These are phyloP conservation scores for Aphyosemion australe DNA, from an alignment of 2,113 vertebrate species.

Conservation along the genomic window DNA sequence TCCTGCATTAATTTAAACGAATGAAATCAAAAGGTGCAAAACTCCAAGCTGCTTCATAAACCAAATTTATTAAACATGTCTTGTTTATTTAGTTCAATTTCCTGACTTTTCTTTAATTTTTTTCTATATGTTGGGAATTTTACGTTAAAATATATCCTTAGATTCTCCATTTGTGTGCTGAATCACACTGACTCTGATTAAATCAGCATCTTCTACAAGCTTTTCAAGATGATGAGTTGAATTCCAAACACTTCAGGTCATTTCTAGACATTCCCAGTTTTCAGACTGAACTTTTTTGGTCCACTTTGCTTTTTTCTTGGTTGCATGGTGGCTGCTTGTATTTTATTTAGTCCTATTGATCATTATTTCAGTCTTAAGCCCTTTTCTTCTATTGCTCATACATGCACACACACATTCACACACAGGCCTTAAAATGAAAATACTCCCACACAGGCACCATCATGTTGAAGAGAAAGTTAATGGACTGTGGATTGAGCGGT, in stretches of 20 bases:
- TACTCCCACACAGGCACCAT: conserved; percentile 34
- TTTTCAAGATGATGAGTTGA: conserved; percentile 1
- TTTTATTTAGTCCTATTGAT: too few relatives aligned
- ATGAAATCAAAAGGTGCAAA: conserved; percentile 10
- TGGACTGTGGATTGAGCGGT: conserved; percentile 50
- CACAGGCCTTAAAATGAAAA: conserved; percentile 24
- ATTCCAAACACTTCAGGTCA: background rate
- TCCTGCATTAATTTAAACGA: background rate
- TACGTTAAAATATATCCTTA: background rate
- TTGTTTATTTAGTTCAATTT: conserved; percentile 5
- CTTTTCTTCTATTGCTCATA: conserved; percentile 42
- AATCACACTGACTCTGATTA: conserved; percentile 1
- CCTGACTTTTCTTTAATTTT: conserved; percentile 1
- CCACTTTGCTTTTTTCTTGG: background rate
- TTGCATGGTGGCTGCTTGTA: too few relatives aligned
- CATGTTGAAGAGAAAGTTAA: conserved; percentile 63
- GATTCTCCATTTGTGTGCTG: too few relatives aligned
- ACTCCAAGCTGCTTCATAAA: background rate
- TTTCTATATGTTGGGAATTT: conserved; percentile 21
- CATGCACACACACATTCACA: conserved; percentile 20
- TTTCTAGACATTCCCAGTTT: too few relatives aligned
- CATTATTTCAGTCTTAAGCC: conserved; percentile 29
- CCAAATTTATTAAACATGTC: background rate
- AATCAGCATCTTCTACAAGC: background rate
- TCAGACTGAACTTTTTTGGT: too few relatives aligned